Percentiles rank a stretch among this genome's conserved stretches.
Conservation (phyloP, 2,888 invertebrate genomes). For the Pristionchus exspectatus region DNA sequence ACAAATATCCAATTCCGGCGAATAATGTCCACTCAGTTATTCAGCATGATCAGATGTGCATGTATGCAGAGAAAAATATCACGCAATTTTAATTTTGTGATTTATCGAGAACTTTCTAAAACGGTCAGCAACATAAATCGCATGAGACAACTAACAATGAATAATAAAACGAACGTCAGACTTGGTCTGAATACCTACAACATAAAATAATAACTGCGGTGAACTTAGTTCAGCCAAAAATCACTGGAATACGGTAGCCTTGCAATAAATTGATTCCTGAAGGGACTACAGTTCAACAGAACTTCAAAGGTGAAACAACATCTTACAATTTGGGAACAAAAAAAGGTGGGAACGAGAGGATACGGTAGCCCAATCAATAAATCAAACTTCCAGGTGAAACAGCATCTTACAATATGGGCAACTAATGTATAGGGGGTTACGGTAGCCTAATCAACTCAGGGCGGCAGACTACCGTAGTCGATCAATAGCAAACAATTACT, state of each 20-base stretch:
- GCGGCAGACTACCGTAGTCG: no score
- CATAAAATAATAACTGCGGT: background rate
- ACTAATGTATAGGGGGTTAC: no score
- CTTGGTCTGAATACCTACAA: slow-evolving; percentile 26
- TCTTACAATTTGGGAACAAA: background rate
- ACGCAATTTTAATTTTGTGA: background rate
- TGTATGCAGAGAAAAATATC: background rate
- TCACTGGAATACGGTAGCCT: background rate
- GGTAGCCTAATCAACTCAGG: no score
- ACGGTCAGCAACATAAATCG: background rate
- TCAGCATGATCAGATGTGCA: background rate
- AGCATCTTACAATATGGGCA: no score
- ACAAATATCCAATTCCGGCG: no score
- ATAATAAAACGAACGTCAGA: background rate
- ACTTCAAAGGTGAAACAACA: background rate
- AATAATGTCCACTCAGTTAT: background rate
- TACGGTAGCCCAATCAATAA: no score
- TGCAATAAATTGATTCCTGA: no score
- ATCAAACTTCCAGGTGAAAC: no score
- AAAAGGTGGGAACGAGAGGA: no score
- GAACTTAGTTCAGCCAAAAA: background rate
- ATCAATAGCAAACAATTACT: no score
- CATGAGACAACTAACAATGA: background rate
- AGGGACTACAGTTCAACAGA: background rate
- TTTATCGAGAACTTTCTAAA: background rate